phyloP scores from a whole-genome alignment of 2,797 vertebrate species.

The Salarias fasciatus region DNA sequence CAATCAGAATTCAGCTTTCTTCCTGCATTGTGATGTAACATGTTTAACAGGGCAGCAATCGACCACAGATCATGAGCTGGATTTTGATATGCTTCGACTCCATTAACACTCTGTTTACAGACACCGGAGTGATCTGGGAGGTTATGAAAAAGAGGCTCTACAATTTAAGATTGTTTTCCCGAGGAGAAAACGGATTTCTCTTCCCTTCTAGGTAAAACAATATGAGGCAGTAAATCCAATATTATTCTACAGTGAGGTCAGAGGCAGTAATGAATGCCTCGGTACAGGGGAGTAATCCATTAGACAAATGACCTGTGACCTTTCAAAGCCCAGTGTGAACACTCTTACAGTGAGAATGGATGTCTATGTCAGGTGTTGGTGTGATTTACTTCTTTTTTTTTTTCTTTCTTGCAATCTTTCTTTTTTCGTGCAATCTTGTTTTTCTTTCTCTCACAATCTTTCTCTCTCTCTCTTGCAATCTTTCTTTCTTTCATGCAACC shows the following conservation, averaged over 20 bases:
- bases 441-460: too few relatives aligned
- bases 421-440: too few relatives aligned
- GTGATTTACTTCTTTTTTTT: neutral
- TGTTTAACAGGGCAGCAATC: constrained; percentile 18
- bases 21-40: constrained; percentile 22
- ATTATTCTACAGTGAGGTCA: constrained; percentile 21
- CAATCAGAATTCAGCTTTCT: constrained; percentile 23
- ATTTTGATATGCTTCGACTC: too few relatives aligned
- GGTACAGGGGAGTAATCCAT: constrained; percentile 24
- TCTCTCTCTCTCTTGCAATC: too few relatives aligned
- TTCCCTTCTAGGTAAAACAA: neutral
- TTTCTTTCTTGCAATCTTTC: neutral
- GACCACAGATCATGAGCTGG: constrained; percentile 10
- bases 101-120: constrained; percentile 10
- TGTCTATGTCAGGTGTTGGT: constrained; percentile 3
- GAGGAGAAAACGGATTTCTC: too few relatives aligned
- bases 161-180: neutral
- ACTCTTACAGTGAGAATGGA: neutral
- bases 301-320: constrained; percentile 23
- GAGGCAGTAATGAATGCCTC: constrained; percentile 23
- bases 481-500: too few relatives aligned
- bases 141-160: constrained; percentile 5
- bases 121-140: neutral
- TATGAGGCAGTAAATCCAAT: constrained; percentile 19
- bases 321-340: constrained; percentile 4